Conservation (phyloP, 2,113 vertebrate species). For the Grammomys surdaster region DNA sequence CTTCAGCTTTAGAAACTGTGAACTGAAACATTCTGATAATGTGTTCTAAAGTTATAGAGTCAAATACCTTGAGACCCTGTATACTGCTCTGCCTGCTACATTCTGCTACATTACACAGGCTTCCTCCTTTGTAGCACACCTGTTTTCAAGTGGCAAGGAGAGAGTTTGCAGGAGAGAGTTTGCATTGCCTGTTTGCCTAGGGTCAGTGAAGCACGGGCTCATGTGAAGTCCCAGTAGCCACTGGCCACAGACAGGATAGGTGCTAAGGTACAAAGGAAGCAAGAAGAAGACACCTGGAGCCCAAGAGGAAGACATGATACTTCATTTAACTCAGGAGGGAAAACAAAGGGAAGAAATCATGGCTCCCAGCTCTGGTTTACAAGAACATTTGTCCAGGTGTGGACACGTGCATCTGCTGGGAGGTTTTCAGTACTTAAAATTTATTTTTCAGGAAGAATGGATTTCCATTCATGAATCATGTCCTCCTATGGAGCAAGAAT, state of each 20-base stretch:
- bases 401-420: background rate
- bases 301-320: fast-evolving
- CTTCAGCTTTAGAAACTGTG: background rate
- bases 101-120: background rate
- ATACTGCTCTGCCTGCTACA: fast-evolving
- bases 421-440: constrained; percentile 38
- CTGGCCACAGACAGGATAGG: background rate
- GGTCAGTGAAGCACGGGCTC: background rate
- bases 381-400: background rate
- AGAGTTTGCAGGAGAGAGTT: fast-evolving
- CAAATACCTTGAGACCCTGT: fast-evolving
- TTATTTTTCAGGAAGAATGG: constrained; percentile 20
- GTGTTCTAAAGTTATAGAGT: fast-evolving
- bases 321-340: background rate
- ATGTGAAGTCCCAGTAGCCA: fast-evolving
- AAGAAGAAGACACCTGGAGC: background rate
- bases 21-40: fast-evolving
- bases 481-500: background rate
- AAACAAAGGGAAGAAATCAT: too few species aligned
- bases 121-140: fast-evolving
- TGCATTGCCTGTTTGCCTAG: fast-evolving
- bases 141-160: background rate
- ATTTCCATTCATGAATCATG: background rate
- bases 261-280: too few species aligned
- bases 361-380: background rate